These are phyloP conservation scores for Styela clava DNA, from an alignment of 23 tunicate genomes.

Conservation along the genomic window DNA sequence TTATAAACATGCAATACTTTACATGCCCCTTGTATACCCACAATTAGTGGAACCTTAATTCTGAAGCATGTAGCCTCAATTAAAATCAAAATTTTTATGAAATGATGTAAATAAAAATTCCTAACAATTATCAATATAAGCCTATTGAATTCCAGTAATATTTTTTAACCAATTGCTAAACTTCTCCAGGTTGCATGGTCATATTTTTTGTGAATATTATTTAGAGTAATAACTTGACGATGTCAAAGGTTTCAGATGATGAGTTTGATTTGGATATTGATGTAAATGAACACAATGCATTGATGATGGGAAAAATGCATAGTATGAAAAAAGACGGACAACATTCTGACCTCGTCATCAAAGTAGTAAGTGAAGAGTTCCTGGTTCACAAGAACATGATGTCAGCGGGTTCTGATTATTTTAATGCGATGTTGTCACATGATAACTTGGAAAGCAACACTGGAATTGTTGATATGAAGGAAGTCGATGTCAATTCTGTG, in stretches of 20 bases:
- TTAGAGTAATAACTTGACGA: neutral
- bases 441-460: neutral
- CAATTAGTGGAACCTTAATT: too few species aligned
- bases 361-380: slow-evolving; percentile 6
- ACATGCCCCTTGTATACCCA: too few species aligned
- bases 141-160: too few species aligned
- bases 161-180: neutral
- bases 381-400: slow-evolving; percentile 6
- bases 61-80: too few species aligned
- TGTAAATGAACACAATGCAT: neutral
- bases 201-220: too few species aligned
- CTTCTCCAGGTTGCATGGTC: neutral
- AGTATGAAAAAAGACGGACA: neutral
- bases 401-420: slow-evolving; percentile 21
- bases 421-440: slow-evolving; percentile 12
- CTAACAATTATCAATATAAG: too few species aligned
- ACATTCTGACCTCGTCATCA: slow-evolving; percentile 13
- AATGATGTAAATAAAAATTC: neutral
- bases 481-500: slow-evolving; percentile 9
- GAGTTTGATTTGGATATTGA: neutral
- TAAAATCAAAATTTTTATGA: too few species aligned
- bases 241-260: neutral
- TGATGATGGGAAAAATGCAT: neutral
- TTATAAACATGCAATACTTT: too few species aligned
- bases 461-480: slow-evolving; percentile 5